Conservation (phyloP, 2,888 invertebrate species). For the Pristionchus exspectatus region DNA sequence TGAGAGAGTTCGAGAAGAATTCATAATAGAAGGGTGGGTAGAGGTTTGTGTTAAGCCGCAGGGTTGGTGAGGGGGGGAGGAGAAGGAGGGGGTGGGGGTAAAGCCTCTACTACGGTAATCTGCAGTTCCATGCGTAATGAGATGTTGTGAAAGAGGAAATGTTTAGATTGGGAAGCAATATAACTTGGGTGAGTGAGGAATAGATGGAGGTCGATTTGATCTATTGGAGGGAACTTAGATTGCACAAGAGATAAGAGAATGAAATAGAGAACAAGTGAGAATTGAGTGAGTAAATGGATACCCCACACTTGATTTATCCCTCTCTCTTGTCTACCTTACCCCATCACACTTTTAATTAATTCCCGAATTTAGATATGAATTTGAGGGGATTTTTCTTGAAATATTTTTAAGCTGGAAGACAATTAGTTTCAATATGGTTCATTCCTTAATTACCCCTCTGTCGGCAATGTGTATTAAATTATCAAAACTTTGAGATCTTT, state of each 20-base stretch:
- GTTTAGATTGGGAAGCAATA: not conserved
- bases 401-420: too few species aligned
- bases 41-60: conserved; percentile 5
- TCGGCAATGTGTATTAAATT: too few species aligned
- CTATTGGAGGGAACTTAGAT: not conserved
- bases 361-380: too few species aligned
- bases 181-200: not conserved
- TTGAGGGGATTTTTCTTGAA: too few species aligned
- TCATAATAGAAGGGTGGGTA: conserved; percentile 20
- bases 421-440: too few species aligned
- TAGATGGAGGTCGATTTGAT: not conserved
- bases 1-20: conserved; percentile 6
- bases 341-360: too few species aligned
- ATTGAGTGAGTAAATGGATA: not conserved
- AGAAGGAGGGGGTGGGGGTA: not conserved
- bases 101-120: not conserved
- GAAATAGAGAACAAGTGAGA: not conserved
- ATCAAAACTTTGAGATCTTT: too few species aligned
- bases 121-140: not conserved
- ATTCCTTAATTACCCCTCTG: too few species aligned
- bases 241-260: not conserved
- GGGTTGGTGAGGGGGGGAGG: not conserved
- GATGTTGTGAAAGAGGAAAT: not conserved
- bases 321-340: not conserved
- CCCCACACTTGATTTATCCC: not conserved